phyloP scores from a whole-genome alignment of 1,140 invertebrate species.

The Lamellibrachia luymesi region DNA sequence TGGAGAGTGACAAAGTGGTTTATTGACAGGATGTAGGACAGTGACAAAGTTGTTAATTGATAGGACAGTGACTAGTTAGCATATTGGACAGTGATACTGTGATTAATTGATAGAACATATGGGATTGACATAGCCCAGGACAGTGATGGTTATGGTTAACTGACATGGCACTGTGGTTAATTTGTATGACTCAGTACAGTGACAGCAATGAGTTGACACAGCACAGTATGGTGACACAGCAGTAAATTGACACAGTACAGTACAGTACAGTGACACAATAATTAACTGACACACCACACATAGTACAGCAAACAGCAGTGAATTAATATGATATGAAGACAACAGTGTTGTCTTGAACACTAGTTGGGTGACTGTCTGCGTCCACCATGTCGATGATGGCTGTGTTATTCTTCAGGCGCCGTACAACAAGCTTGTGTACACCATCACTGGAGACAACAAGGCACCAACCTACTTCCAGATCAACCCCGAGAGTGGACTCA shows the following conservation, averaged over 20 bases:
- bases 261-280: neutral
- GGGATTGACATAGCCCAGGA: neutral
- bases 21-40: no score
- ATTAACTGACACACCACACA: no score
- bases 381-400: neutral
- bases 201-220: neutral
- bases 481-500: constrained; percentile 27
- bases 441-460: constrained; percentile 32
- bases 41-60: no score
- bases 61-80: neutral
- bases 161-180: no score
- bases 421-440: constrained; percentile 29
- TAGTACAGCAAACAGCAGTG: no score
- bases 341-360: no score
- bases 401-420: constrained; percentile 20
- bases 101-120: neutral
- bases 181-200: neutral
- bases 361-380: no score
- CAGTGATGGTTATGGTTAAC: no score
- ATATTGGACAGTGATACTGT: constrained; percentile 31
- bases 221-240: neutral
- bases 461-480: constrained; percentile 31
- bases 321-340: no score
- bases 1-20: no score
- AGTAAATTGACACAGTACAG: neutral